phyloP scores from a whole-genome alignment of 2,797 vertebrate species.

The Onychomys arenicola region DNA sequence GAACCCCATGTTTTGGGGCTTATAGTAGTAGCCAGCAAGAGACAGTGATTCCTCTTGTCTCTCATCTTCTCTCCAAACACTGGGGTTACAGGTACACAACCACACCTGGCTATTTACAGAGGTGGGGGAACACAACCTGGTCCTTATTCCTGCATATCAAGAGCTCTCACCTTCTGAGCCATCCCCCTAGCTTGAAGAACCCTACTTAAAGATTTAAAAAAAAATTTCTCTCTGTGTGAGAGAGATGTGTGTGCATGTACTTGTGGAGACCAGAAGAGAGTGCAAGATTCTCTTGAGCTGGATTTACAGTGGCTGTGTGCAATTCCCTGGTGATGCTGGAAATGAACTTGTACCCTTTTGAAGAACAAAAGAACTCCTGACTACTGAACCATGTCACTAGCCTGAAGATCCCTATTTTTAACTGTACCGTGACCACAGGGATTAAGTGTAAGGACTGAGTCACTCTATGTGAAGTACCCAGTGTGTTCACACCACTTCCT shows the following conservation, averaged over 20 bases:
- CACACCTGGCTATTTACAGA: neutral
- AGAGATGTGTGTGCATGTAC: neutral
- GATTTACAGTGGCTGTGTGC: neutral
- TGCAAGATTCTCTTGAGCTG: neutral
- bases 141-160: neutral
- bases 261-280: neutral
- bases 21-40: neutral
- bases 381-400: neutral
- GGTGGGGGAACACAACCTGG: neutral
- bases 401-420: neutral
- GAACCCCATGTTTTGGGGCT: neutral
- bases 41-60: neutral
- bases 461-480: accelerated
- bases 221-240: neutral
- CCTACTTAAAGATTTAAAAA: neutral
- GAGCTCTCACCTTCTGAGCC: neutral
- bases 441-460: neutral
- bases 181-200: neutral
- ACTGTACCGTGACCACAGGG: too few relatives aligned
- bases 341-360: neutral
- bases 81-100: too few relatives aligned
- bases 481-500: neutral
- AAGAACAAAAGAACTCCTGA: neutral
- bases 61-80: too few relatives aligned
- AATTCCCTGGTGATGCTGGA: neutral